These are phyloP conservation scores for Sebastes fasciatus DNA, from an alignment of 2,113 vertebrate species.

Conservation along the genomic window DNA sequence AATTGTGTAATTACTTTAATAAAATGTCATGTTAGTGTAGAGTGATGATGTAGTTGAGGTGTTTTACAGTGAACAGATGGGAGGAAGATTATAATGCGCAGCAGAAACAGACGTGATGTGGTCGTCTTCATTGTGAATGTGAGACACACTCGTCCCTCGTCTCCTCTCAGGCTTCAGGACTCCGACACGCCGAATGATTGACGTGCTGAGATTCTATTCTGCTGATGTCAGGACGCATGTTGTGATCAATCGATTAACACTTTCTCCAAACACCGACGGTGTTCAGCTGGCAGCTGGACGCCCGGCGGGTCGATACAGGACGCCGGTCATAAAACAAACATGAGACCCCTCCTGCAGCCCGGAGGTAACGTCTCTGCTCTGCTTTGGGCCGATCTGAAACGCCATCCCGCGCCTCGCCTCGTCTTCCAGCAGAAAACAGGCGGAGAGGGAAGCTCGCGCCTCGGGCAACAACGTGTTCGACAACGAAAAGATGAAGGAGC, in stretches of 20 bases:
- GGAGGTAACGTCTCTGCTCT: neutral
- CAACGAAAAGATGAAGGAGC: slow-evolving; percentile 62
- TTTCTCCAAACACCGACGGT: neutral
- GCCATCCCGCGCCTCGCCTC: neutral
- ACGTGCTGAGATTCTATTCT: neutral
- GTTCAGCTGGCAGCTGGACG: slow-evolving; percentile 1
- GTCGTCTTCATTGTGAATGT: neutral
- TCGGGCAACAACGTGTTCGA: slow-evolving; percentile 59
- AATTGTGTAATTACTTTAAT: neutral
- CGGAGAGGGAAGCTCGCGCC: slow-evolving; percentile 42
- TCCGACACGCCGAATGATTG: neutral
- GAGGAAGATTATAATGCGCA: neutral
- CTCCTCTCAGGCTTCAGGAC: neutral
- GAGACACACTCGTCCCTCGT: neutral
- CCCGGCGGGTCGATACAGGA: neutral
- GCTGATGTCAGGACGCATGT: slow-evolving; percentile 25
- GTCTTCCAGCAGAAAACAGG: slow-evolving; percentile 25
- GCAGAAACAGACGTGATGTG: neutral
- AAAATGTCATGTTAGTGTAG: neutral
- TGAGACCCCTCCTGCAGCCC: slow-evolving; percentile 14
- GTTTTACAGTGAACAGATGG: neutral
- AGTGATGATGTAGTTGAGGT: neutral
- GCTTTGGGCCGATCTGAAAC: slow-evolving; percentile 4
- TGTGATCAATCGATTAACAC: slow-evolving; percentile 31
- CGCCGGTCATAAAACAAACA: slow-evolving; percentile 32